Base-by-base conservation (phyloP, 2,888 invertebrate genomes). In the Drosophila putrida region DNA sequence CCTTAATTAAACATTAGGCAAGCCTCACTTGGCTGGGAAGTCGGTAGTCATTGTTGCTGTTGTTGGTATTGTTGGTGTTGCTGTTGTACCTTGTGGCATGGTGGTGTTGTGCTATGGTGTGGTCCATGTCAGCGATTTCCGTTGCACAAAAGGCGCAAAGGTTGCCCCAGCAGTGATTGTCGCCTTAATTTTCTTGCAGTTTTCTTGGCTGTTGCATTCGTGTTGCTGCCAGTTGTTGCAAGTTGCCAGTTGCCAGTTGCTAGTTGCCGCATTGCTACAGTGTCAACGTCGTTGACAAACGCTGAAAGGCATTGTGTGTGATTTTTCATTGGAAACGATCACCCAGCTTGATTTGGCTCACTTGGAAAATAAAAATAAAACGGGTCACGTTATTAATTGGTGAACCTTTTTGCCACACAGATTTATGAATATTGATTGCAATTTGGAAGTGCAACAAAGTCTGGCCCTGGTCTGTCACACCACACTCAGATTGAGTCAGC, bases 91-190 rank as follows among this genome's bases (percentile, higher is more conserved):
- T 50, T 46, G 35, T n/a, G 63, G 65, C 75, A 63, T 65, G 64
- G 39, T 44, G 28, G 31, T 43, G 53, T 13, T 53, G 38, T 62
- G 75, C 46, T 75, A 50, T 85, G 90, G 90, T 89, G 89, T 89
- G 89, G 89, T 89, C 89, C 90, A 89, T 90, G 90, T 90, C 89
- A 89, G 70, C 90, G 83, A 90, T 90, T 90, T 89, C 88, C 90
- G 90, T 82, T 79, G 90, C 86, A 73, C 88, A 89, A 46, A 78
- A 86, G 88, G 86, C 81, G 77, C 87, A 88, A 90, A 85, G 89
- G 84, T 89, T 89, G 84, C 71, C 71, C 70, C 70, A 66, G 83
- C 86, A 67, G 53, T 78, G 85, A 78, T 82, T 82, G 79, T 75
- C 82, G 88, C 89, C 88, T 89, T 83, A 89, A 83, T 83, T 83